Evolutionary conservation across 1,140 invertebrate species (phyloP), one percentile per base, ranked within the genome.

Genomic region (Chironomus striatipennis): DNA sequence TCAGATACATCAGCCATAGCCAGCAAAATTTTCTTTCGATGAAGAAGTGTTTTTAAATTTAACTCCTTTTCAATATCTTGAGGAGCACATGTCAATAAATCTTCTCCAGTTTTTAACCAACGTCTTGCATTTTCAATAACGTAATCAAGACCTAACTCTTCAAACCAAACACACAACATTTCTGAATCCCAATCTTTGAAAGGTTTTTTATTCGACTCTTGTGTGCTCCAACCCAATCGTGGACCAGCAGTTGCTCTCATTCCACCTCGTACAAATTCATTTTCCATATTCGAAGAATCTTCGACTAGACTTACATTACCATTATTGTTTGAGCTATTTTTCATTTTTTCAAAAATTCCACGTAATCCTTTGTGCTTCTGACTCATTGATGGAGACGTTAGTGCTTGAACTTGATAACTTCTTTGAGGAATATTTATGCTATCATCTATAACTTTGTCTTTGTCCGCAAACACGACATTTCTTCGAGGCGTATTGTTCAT

Each of bases 61-160:
- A 96, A 83, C 79, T 95, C 95, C 80, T 96, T 97, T 81, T 99
- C 97, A 21, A 98, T 87, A 77, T 98, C 93, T 76, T 89, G 83
- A 15, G 88, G 86, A 0, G 90, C 88, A 5, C 92, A 90, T 77
- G 90, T 88, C 12, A 98, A 86, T 21, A 99, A 83, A 75, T 96
- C 93, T 43, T 82, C 84, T 4, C 95, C 91, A 78, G 88, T 90
- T 75, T 89, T 90, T 15, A 95, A 88, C 93, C 93, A 96, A 12
- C 79, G 76, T 74, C 88, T 84, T 73, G 91, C 90, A 76, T 96
- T 92, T 1, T 85, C 81, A 15, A 90, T 86, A 82, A 97, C 98
- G 80, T 87, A 87, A 75, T 93, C 92, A 1, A 99, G 86, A 0
- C 96, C 96, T 73, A 98, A 85, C 74, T 91, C 89, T 76, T 90